Percentiles rank a stretch among this genome's conserved stretches.
Evolutionary conservation across 2,888 invertebrate species (phyloP).

Genomic region (Cenopis cana): DNA sequence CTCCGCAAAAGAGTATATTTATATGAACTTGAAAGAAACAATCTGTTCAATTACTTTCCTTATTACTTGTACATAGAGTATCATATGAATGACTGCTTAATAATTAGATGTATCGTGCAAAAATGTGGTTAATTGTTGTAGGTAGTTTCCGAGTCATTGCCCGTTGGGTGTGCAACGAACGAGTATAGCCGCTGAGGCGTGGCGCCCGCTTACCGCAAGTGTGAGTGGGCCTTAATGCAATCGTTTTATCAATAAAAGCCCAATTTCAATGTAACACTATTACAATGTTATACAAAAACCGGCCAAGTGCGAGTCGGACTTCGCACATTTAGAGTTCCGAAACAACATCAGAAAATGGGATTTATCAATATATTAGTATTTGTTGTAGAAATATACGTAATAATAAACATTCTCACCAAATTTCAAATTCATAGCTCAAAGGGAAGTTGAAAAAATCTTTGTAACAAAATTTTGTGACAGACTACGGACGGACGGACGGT

Average conservation of each 20-base stretch:
- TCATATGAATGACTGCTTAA: background rate
- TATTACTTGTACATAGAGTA: background rate
- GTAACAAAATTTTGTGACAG: no score
- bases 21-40: background rate
- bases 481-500: no score
- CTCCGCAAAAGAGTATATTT: no score
- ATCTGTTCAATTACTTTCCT: background rate
- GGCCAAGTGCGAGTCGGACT: no score
- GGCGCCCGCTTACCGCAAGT: conserved; percentile 20
- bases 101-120: conserved; percentile 23
- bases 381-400: no score
- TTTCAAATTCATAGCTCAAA: no score
- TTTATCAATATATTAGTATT: no score
- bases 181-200: conserved; percentile 20
- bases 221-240: conserved; percentile 31
- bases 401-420: no score
- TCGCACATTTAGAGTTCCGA: no score
- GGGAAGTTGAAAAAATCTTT: no score
- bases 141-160: conserved; percentile 29
- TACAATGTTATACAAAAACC: background rate
- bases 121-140: conserved; percentile 34
- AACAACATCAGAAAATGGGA: no score
- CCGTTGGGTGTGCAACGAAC: conserved; percentile 3
- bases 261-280: background rate
- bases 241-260: background rate